Evolutionary conservation across 2,113 vertebrate genomes (phyloP), one percentile per base, ranked within the genome.

Genomic region (Psittacula cyanocephala): DNA sequence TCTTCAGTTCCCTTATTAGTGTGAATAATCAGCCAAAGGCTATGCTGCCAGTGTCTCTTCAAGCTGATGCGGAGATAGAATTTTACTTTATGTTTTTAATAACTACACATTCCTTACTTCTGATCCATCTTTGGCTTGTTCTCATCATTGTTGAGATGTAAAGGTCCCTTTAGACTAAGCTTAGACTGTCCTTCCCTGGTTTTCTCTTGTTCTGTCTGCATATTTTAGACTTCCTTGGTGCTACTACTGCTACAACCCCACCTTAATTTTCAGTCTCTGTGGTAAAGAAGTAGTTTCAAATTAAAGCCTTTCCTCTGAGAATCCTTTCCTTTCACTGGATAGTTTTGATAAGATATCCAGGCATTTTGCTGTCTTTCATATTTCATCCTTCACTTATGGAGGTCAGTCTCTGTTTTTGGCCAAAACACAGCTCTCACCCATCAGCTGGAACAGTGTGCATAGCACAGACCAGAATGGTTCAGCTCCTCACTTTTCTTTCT

Each of bases 401-500:
- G 15, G 31, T 64, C 16, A 24, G 13, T 28, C 19, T 67, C 60
- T 37, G 16, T 27, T 63, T 89, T 55, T 3, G 1, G 28, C 35
- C 13, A 67, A 11, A 35, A 4, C 7, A 29, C 49, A 44, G 22
- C 0, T 64, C 63, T 41, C 35, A 35, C n/a, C 7, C 7, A 1
- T 35, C 17, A 52, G 4, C 7, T 60, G 57, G 22, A 77, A 37
- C 5, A 24, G 15, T 1, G 3, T 2, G 1, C 1, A 0, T 71
- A 28, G 23, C 6, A 2, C 7, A 64, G 11, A 59, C 10, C 18
- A 71, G 10, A 37, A 10, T 37, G 50, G 18, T 29, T 47, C 2
- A 1, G 16, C 9, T 70, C 44, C 35, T 83, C 17, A 10, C 3
- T 39, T n/a, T 29, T 65, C 11, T 63, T 28, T 59, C 28, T 72